These are phyloP conservation scores for Aphidius gifuensis DNA, from an alignment of 1,140 invertebrate genomes.

Conservation along the genomic window DNA sequence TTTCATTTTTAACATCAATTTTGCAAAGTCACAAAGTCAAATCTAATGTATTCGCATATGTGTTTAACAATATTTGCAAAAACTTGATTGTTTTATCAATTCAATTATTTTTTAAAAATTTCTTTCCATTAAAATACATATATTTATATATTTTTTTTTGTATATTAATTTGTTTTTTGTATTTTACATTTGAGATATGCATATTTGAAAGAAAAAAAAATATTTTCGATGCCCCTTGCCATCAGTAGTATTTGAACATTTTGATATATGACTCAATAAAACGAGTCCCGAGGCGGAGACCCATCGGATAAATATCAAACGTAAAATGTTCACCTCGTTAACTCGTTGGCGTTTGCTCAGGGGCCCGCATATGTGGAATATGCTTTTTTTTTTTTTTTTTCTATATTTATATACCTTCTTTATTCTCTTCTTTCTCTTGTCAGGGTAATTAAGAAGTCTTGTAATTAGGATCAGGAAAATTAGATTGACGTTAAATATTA, in stretches of 20 bases:
- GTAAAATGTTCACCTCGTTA: constrained; percentile 49
- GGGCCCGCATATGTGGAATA: constrained; percentile 8
- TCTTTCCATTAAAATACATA: too few species aligned
- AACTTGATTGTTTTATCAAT: too few species aligned
- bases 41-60: too few species aligned
- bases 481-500: not conserved
- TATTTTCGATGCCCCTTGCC: constrained; percentile 6
- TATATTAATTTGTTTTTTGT: too few species aligned
- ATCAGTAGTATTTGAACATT: constrained; percentile 22
- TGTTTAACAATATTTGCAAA: too few species aligned
- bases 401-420: constrained; percentile 4
- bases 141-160: too few species aligned
- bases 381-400: not conserved
- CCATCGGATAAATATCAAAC: constrained; percentile 48
- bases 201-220: too few species aligned
- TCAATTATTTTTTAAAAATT: too few species aligned
- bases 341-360: constrained; percentile 30
- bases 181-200: too few species aligned
- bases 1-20: too few species aligned
- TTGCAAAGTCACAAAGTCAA: too few species aligned
- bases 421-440: not conserved
- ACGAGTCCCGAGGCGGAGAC: constrained; percentile 40
- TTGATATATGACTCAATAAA: constrained; percentile 53
- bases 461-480: constrained; percentile 34
- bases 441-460: constrained; percentile 37